Conservation (phyloP, 2,797 vertebrate genomes). For the Gymnoscopelus microlampas region DNA sequence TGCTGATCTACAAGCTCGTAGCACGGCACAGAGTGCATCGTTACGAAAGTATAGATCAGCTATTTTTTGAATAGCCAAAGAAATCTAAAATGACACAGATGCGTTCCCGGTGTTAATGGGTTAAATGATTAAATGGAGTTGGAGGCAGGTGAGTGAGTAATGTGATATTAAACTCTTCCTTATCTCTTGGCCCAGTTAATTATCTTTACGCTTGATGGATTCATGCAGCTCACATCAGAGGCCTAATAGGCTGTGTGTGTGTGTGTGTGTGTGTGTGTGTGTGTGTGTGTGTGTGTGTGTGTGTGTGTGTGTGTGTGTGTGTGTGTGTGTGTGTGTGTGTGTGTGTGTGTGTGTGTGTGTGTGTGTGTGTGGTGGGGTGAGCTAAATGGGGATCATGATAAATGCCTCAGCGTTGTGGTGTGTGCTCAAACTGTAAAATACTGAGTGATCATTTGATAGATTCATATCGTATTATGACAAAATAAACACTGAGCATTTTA, state of each 20-base stretch:
- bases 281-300: neutral
- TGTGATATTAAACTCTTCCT: conserved; percentile 37
- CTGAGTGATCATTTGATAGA: too few relatives aligned
- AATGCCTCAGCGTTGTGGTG: neutral
- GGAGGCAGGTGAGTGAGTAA: conserved; percentile 37
- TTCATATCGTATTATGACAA: too few relatives aligned
- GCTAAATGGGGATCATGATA: neutral
- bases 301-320: conserved; percentile 10
- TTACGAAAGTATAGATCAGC: too few relatives aligned
- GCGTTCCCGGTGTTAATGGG: too few relatives aligned
- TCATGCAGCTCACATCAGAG: neutral
- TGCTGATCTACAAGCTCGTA: too few relatives aligned
- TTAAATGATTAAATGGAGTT: conserved; percentile 1
- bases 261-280: conserved; percentile 11
- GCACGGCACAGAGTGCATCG: too few relatives aligned
- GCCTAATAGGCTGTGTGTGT: conserved; percentile 3
- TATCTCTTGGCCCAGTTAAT: conserved; percentile 44
- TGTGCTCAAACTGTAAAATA: too few relatives aligned
- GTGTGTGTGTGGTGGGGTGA: too few relatives aligned
- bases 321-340: neutral
- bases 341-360: conserved; percentile 5
- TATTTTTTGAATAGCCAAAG: too few relatives aligned
- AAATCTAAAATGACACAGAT: too few relatives aligned
- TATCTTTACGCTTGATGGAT: conserved; percentile 50
- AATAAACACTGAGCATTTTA: too few relatives aligned